Base-by-base conservation (phyloP, 2,797 vertebrate genomes). In the Microctenopoma stevenorrisi region DNA sequence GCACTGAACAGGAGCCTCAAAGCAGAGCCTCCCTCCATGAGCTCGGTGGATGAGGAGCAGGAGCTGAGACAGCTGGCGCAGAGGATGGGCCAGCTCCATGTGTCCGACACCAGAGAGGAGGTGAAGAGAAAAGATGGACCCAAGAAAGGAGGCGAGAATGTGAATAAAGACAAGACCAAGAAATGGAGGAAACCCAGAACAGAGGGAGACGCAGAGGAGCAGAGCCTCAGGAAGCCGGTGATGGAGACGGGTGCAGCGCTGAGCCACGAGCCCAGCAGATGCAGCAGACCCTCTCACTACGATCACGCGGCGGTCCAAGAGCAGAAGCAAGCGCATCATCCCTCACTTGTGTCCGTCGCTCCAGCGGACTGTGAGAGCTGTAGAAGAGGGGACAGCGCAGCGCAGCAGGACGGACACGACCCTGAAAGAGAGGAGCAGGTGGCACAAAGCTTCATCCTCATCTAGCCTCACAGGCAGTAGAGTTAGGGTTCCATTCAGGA, bases 21-120 rank as follows among this genome's bases (percentile, higher is more conserved):
- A 53, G 22, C 49, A 3, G 52, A 47, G 15, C 43, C 6, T 48
- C 16, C 26, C 2, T 50, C 74, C 4, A 28, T 57, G 30, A 73
- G 48, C 68, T 75, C 57, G 0, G 9, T 15, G 49, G 79, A 87
- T 0, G 76, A 81, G 33, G 63, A 55, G 16, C 48, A 59, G 67
- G 35, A 70, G 2, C 58, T 80, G 33, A 55, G 30, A 30, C 59
- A 46, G 49, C 56, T 85, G 7, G 80, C 91, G 12, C 82, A 89
- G 82, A 62, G 52, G 68, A 89, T 95, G 75, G 82, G 77, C 11
- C 83, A 94, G 40, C 58, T 86, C 10, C 69, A 77, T 1, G 54
- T 89, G 66, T 83, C 82, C 40, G 85, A 87, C 26, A 12, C 9
- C 15, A 26, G 18, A 13, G 51, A 64, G 4, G 72, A 77, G 3